These are phyloP conservation scores for Neogobius melanostomus DNA, from an alignment of 2,113 vertebrate species.

Conservation along the genomic window DNA sequence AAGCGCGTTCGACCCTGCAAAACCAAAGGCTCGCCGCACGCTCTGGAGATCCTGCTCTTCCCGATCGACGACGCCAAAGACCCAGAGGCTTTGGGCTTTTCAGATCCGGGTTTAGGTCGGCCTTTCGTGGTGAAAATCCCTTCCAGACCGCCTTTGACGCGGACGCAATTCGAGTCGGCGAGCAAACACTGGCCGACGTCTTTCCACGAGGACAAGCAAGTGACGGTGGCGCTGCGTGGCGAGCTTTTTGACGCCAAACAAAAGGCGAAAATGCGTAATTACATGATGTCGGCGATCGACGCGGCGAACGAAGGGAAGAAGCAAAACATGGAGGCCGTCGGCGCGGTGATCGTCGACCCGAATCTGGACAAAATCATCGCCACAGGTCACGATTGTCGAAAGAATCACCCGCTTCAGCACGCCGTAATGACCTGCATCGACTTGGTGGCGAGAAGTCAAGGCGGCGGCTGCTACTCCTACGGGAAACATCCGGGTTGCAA, in stretches of 20 bases:
- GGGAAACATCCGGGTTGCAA: slow-evolving; percentile 65
- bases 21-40: slow-evolving; percentile 46
- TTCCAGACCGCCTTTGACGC: slow-evolving; percentile 75
- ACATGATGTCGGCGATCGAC: slow-evolving; percentile 79
- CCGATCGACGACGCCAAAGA: slow-evolving; percentile 54
- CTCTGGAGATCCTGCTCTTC: slow-evolving; percentile 82
- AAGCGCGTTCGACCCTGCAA: slow-evolving; percentile 81
- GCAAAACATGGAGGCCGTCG: slow-evolving; percentile 75
- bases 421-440: slow-evolving; percentile 88
- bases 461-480: slow-evolving; percentile 74
- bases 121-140: slow-evolving; percentile 82
- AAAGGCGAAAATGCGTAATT: slow-evolving; percentile 70
- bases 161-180: slow-evolving; percentile 82
- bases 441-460: slow-evolving; percentile 83
- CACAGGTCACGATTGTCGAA: slow-evolving; percentile 78
- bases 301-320: slow-evolving; percentile 63
- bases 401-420: slow-evolving; percentile 76
- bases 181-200: slow-evolving; percentile 83
- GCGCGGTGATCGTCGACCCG: slow-evolving; percentile 79
- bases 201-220: slow-evolving; percentile 84
- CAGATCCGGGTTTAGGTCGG: slow-evolving; percentile 74
- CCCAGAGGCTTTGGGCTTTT: slow-evolving; percentile 38
- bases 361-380: slow-evolving; percentile 71
- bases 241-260: slow-evolving; percentile 73
- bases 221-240: slow-evolving; percentile 73